Evolutionary conservation across 1,140 invertebrate genomes (phyloP), one percentile per base, ranked within the genome.

Genomic region (Drosophila pruinosa): DNA sequence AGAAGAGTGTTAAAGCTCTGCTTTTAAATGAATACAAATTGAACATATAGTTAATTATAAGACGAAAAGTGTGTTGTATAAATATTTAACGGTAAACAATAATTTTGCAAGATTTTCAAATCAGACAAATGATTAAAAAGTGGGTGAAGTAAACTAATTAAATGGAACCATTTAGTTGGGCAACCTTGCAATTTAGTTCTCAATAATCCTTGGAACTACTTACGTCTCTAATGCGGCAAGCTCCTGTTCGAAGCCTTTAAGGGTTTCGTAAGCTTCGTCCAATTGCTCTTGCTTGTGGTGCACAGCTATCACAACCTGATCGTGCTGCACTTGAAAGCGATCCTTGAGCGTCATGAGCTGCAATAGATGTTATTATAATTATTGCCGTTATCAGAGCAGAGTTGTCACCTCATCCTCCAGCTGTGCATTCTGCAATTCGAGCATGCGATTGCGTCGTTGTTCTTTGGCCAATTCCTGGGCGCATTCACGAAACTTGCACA

Each of bases 361-460:
- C 1, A 34, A 14, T 15, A 8, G 0, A 19, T 38, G n/a, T 14
- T 38, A 38, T 6, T 5, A 38, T 0, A 38, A 38, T 38, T 6
- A 15, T 38, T 38, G 1, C 12, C 36, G 36, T 17, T 54, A 12
- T 1, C n/a, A 26, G 0, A 26, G n/a, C 14, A n/a, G 39, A 7
- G 7, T 17, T 22, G 10, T 41, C 1, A 74, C 41, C 14, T 75
- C 36, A 17, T 75, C 52, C 24, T 58, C 61, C 15, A 78, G 53
- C 1, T 75, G 54, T 14, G 19, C 15, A 28, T 75, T 78, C 1
- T 22, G 8, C 8, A 39, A 7, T 12, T 78, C 72, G 3, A 77
- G 36, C 1, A 36, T 2, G 0, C 43, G 10, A 34, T 36, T 39
- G 0, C 28, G 31, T 5, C 61, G 56, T 34, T 78, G 72, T n/a